Conservation (phyloP, 2,113 vertebrate genomes). For the Callochromis pleurospilus region DNA sequence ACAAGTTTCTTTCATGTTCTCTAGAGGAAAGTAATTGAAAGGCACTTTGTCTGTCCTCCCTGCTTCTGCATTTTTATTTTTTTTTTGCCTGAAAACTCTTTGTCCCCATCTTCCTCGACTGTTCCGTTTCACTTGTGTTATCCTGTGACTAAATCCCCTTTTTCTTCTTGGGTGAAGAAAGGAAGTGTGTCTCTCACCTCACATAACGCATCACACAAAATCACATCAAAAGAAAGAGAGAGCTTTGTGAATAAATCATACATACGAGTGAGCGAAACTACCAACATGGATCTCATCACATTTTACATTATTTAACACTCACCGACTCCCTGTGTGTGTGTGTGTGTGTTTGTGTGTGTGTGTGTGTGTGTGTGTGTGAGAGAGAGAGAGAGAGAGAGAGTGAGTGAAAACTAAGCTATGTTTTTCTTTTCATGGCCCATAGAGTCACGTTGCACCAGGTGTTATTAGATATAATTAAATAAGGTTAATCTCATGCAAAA, state of each 20-base stretch:
- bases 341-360: neutral
- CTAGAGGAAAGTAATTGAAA: neutral
- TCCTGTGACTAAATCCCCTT: neutral
- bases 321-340: neutral
- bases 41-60: neutral
- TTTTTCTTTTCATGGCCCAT: neutral
- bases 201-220: neutral
- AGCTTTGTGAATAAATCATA: neutral
- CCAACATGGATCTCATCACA: neutral
- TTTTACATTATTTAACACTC: neutral
- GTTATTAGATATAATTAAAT: neutral
- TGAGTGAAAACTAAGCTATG: neutral
- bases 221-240: neutral
- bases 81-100: neutral
- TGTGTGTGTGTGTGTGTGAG: neutral
- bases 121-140: neutral
- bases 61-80: neutral
- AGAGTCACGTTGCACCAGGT: neutral
- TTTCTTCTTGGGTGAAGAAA: neutral
- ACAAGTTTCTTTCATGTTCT: neutral
- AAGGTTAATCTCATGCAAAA: neutral
- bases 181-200: neutral
- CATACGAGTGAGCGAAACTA: neutral
- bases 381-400: rapidly evolving
- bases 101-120: neutral